These are phyloP conservation scores for Anguilla rostrata DNA, from an alignment of 2,113 vertebrate species.

Conservation along the genomic window DNA sequence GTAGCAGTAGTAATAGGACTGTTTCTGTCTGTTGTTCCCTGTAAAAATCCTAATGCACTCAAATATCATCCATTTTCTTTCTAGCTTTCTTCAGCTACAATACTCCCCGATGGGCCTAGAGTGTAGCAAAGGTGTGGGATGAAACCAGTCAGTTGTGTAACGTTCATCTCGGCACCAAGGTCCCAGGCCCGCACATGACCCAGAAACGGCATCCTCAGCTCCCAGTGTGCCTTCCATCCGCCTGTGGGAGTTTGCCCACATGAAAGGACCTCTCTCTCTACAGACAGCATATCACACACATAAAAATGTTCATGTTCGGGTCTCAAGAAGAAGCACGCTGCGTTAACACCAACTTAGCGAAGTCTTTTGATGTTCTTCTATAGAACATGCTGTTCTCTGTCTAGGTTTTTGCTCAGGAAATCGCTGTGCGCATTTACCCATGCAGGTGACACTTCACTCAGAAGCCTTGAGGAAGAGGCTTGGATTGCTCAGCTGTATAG, in stretches of 20 bases:
- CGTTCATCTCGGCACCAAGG: constrained; percentile 9
- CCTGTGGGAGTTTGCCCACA: neutral
- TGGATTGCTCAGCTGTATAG: neutral
- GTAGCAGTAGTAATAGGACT: too few relatives aligned
- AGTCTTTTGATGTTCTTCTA: neutral
- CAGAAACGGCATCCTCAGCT: constrained; percentile 10
- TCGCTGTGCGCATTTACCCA: neutral
- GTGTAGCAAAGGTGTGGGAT: neutral
- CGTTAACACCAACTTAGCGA: neutral
- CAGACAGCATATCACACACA: neutral
- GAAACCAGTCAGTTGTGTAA: constrained; percentile 6
- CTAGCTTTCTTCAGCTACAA: neutral
- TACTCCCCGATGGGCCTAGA: neutral
- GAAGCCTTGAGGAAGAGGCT: neutral
- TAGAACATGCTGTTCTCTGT: constrained; percentile 6
- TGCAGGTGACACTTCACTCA: neutral
- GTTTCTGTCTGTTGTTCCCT: constrained; percentile 6
- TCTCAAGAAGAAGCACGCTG: neutral
- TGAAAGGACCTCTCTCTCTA: neutral
- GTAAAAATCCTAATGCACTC: constrained; percentile 29
- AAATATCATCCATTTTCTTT: constrained; percentile 20
- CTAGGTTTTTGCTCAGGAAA: neutral
- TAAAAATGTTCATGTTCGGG: neutral
- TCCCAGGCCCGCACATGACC: neutral
- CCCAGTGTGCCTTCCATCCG: neutral